Base-by-base conservation (phyloP, 2,113 vertebrate species). In the Tylochromis polylepis region DNA sequence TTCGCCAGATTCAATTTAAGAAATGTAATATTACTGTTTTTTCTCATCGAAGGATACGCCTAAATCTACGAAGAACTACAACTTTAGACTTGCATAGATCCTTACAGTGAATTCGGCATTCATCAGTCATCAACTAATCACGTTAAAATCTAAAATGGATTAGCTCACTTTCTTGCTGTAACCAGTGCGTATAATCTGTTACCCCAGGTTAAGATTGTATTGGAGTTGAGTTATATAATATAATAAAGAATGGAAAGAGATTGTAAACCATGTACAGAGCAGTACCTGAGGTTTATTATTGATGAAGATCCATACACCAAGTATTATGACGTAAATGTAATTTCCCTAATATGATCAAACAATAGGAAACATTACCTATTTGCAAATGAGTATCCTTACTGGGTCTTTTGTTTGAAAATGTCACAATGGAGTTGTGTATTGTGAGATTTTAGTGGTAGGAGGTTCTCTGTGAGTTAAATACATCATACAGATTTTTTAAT, bases 111-210 rank as follows among this genome's bases (percentile, higher is more conserved):
- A 67, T 67, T 5, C 5, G 14, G 22, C 70, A 49, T 49, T 29
- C 70, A 75, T 75, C 41, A 24, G 0, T 46, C 43, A 75, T 49
- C 41, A 75, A 2, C 2, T 4, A 75, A 29, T 20, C 0, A 49
- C 5, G 29, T 29, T 75, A 29, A 29, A 49, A 49, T 0, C 1
- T 20, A 49, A 75, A 75, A 20, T 0, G 4, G 22, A 49, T 0
- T 5, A 75, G 41, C 24, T 49, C 67, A 11, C 5, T 46, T 18
- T 46, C 9, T 22, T 72, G 67, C 65, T 43, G n/a, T 16, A 70
- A 70, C 38, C 38, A 4, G 2, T 46, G 22, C n/a, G 0, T 72
- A 11, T 46, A 27, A 46, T 27, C 11, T 27, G 41, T 46, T 72
- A 27, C 27, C 14, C 27, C 0, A 7, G 67, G 27, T 18, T 46